phyloP scores from a whole-genome alignment of 2,888 invertebrate species.

The Rambutsinella grinnellia region DNA sequence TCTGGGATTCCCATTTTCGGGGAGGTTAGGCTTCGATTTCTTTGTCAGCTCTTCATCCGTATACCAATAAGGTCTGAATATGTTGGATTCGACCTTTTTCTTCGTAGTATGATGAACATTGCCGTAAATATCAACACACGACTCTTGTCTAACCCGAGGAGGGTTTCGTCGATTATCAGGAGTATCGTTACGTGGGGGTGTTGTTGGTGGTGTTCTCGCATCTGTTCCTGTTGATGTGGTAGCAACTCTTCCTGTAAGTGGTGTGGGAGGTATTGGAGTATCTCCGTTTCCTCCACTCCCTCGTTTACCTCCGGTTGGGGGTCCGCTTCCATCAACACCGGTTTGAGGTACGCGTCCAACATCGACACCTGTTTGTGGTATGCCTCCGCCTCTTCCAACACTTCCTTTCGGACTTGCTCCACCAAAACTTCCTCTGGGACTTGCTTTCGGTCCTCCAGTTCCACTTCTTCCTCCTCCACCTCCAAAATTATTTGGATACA shows the following conservation, averaged over 20 bases:
- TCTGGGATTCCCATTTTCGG: no score
- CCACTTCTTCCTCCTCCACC: conserved; percentile 1
- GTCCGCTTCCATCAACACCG: not conserved
- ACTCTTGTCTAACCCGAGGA: not conserved
- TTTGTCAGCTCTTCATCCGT: conserved; percentile 21
- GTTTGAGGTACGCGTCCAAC: conserved; percentile 4
- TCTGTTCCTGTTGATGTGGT: not conserved
- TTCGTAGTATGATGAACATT: not conserved
- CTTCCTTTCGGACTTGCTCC: not conserved
- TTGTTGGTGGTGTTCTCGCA: not conserved
- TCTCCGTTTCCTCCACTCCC: conserved; percentile 1
- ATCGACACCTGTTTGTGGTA: not conserved
- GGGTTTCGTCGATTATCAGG: not conserved
- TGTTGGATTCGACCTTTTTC: not conserved
- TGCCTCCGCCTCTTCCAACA: not conserved
- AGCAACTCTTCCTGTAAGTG: not conserved
- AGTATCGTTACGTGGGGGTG: not conserved
- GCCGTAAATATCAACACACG: not conserved
- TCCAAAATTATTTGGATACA: not conserved
- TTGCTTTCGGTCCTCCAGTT: not conserved
- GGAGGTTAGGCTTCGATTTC: conserved; percentile 10
- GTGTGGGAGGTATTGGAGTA: no score
- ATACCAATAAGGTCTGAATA: conserved; percentile 19
- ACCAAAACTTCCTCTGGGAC: not conserved
- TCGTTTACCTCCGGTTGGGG: not conserved